Conservation (phyloP, 2,888 invertebrate genomes). For the Metopia argyrocephala region DNA sequence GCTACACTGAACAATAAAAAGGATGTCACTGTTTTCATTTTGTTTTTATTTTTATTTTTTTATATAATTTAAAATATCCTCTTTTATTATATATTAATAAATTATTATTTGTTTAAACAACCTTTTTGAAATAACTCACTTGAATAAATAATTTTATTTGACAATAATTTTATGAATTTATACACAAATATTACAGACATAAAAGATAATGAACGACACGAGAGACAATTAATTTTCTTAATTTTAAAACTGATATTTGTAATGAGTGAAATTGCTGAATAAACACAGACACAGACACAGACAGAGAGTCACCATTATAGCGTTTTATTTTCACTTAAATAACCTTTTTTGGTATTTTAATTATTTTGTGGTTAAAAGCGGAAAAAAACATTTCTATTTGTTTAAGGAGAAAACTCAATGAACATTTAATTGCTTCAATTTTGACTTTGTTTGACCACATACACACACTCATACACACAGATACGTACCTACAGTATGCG, state of each 20-base stretch:
- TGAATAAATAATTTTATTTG: constrained; percentile 27
- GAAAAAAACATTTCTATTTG: constrained; percentile 4
- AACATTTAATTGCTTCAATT: constrained; percentile 53
- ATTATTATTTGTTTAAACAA: constrained; percentile 1
- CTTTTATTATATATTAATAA: too few species aligned
- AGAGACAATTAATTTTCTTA: too few species aligned
- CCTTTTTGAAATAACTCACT: constrained; percentile 2
- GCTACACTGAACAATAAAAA: constrained; percentile 38
- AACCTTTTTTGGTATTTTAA: neutral
- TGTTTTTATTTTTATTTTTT: constrained; percentile 45
- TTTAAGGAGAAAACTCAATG: constrained; percentile 27
- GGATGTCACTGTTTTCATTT: constrained; percentile 37
- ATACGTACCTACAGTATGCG: neutral
- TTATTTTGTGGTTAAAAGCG: too few species aligned
- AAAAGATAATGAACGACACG: neutral
- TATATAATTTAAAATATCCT: too few species aligned
- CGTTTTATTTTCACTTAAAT: constrained; percentile 6
- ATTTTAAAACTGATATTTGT: neutral
- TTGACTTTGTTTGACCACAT: constrained; percentile 38
- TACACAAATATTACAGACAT: constrained; percentile 5
- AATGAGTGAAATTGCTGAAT: neutral
- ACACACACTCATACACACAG: neutral
- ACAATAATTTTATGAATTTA: constrained; percentile 43
- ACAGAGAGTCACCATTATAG: neutral
- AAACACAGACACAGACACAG: neutral